Evolutionary conservation across 2,113 vertebrate species (phyloP).

Genomic region (Andinoacara biseriatus): DNA sequence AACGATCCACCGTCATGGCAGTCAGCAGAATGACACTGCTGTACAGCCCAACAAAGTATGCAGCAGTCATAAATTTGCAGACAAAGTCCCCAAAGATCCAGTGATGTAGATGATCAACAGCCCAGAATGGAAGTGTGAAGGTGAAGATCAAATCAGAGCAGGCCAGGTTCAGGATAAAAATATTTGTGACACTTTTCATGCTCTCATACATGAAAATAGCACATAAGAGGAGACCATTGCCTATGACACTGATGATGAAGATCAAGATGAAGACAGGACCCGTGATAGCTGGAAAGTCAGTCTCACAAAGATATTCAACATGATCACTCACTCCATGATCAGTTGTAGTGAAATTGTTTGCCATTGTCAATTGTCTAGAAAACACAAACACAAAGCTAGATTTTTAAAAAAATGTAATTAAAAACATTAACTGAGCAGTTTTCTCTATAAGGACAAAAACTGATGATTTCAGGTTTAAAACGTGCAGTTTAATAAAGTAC

Average conservation of each 20-base stretch:
- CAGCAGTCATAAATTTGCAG: constrained; percentile 77
- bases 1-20: constrained; percentile 82
- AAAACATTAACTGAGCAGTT: background rate
- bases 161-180: constrained; percentile 81
- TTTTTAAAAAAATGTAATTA: background rate
- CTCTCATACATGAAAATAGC: constrained; percentile 56
- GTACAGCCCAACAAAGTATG: constrained; percentile 44
- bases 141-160: constrained; percentile 81
- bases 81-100: constrained; percentile 76
- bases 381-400: constrained; percentile 12
- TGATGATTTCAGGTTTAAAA: background rate
- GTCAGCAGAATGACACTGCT: constrained; percentile 78
- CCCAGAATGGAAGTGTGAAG: constrained; percentile 80
- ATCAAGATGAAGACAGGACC: constrained; percentile 40
- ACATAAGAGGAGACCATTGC: constrained; percentile 60
- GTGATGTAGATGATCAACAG: constrained; percentile 42
- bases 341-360: background rate
- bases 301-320: background rate
- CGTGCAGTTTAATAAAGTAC: background rate
- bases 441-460: background rate
- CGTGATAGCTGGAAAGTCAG: background rate
- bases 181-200: constrained; percentile 76
- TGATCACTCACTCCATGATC: accelerated
- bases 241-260: constrained; percentile 59
- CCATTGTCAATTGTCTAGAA: constrained; percentile 21